Evolutionary conservation across 2,113 vertebrate genomes (phyloP).

Genomic region (Pelecanoides urinatrix): DNA sequence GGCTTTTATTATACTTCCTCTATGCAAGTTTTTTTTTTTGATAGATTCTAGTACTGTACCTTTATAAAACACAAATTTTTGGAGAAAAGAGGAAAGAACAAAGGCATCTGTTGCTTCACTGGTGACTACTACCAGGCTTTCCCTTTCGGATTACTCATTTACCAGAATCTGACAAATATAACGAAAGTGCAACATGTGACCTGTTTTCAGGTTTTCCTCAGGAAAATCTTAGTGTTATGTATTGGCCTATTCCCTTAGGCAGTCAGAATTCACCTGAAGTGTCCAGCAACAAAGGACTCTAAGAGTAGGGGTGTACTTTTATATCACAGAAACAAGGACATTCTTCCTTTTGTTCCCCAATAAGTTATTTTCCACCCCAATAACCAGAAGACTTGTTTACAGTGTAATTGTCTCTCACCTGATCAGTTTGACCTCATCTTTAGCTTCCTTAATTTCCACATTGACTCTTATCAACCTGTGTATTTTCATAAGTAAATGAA

Average conservation of each 20-base stretch:
- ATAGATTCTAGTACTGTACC: neutral
- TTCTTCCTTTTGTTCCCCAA: neutral
- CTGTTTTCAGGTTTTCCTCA: neutral
- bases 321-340: neutral
- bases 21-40: neutral
- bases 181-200: neutral
- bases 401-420: neutral
- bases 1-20: neutral
- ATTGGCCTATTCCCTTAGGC: neutral
- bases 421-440: neutral
- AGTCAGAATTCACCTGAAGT: neutral
- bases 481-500: neutral
- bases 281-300: neutral
- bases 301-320: neutral
- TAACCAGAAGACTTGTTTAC: neutral
- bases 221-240: neutral
- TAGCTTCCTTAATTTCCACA: neutral
- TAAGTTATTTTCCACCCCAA: neutral
- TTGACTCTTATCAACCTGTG: neutral
- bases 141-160: neutral
- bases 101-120: neutral
- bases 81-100: neutral
- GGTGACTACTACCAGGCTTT: neutral
- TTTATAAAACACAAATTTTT: neutral
- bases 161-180: neutral